Evolutionary conservation across 2,888 invertebrate genomes (phyloP), one percentile per base, ranked within the genome.

Genomic region (Antheraea assamensis): DNA sequence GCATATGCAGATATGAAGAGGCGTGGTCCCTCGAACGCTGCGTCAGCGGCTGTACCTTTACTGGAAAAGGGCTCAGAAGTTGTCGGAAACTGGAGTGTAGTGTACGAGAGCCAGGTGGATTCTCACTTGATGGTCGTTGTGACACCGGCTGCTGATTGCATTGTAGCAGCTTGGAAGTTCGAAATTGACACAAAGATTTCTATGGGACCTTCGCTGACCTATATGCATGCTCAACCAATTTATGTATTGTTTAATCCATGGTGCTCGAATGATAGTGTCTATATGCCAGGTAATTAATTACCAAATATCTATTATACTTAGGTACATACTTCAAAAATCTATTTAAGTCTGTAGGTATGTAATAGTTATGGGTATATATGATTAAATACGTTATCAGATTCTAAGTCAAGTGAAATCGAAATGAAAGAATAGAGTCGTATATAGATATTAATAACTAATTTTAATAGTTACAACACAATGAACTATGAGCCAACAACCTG

Each of bases 171-270:
- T 82, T 98, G 98, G 98, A 96, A 95, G 74, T 88, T 98, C 81
- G 98, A 98, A 72, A 95, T 98, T 27, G 98, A 98, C 82, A 97
- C 98, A 0, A 98, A 96, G 88, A 91, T 96, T 72, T 95, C 76
- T 35, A 95, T 95, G 71, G 96, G 96, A 73, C 96, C 96, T 64
- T 96, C 97, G 0, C 94, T 97, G 74, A 97, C 97, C 78, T 97
- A 96, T 88, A 96, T 96, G n/a, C 96, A 97, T 85, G 96, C 97
- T 7, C 95, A 96, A 73, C 96, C 96, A 24, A 96, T 98, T 78
- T 98, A 97, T 85, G 91, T 99, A 1, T 95, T 99, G 3, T 99
- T 98, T 86, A 99, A 99, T 92, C 97, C 98, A 0, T 99, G 99
- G 99, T 97, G 97, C 86, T 90, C 95, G 55, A 95, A 95, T 72